These are phyloP conservation scores for Balearica regulorum DNA, from an alignment of 2,797 vertebrate species.

Conservation along the genomic window DNA sequence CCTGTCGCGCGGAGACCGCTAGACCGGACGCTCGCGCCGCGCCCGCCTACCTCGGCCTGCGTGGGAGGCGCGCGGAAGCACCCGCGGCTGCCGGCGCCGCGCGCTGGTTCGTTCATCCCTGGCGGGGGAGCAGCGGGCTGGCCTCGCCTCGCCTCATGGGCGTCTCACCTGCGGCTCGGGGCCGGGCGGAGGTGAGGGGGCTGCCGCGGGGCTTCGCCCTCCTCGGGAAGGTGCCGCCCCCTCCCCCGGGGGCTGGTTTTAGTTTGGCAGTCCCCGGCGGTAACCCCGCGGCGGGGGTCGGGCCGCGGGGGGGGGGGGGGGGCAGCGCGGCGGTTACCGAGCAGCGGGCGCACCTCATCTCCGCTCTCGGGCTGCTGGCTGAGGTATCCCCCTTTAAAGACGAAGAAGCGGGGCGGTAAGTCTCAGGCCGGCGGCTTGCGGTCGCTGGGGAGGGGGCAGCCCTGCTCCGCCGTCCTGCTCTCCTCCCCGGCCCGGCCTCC, in stretches of 20 bases:
- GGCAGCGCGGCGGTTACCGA: too few species aligned
- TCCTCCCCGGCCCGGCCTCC: neutral
- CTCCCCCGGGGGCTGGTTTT: too few species aligned
- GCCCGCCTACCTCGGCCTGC: neutral
- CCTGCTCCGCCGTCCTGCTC: neutral
- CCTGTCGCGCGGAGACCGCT: neutral
- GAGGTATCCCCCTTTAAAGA: neutral
- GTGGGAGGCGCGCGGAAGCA: neutral
- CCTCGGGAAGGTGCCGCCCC: neutral
- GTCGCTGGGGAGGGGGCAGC: neutral
- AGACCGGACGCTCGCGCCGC: too few species aligned
- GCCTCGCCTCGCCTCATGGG: too few species aligned
- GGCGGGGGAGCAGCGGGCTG: neutral
- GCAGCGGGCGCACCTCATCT: neutral
- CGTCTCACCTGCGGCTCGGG: neutral
- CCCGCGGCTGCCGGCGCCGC: neutral
- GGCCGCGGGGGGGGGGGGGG: too few species aligned
- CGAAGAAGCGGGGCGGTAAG: neutral
- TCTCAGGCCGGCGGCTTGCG: neutral
- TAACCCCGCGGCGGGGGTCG: too few species aligned
- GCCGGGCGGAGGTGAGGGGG: neutral
- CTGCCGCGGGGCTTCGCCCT: neutral
- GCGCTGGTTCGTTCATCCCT: too few species aligned
- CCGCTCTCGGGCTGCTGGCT: neutral
- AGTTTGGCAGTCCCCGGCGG: neutral